phyloP scores from a whole-genome alignment of 2,888 invertebrate genomes.

The Ophioninae sp. region DNA sequence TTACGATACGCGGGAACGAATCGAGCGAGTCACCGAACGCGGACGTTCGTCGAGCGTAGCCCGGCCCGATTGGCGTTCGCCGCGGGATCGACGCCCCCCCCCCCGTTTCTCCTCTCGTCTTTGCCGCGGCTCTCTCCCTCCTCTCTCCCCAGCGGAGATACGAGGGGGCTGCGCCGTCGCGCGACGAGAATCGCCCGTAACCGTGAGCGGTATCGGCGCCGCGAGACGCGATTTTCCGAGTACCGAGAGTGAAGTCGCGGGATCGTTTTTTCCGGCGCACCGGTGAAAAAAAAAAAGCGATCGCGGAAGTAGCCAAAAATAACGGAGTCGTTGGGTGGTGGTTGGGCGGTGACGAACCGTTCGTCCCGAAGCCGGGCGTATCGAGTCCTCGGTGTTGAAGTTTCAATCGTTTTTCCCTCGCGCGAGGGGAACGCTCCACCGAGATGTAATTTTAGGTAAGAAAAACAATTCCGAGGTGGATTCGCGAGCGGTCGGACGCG shows the following conservation, averaged over 20 bases:
- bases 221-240: constrained; percentile 1
- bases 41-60: constrained; percentile 7
- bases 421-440: not conserved
- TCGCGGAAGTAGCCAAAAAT: no score
- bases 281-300: no score
- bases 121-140: not conserved
- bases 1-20: constrained; percentile 1
- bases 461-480: not conserved
- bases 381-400: no score
- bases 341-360: no score
- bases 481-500: not conserved
- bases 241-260: no score
- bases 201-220: constrained; percentile 21
- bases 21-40: not conserved
- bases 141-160: no score
- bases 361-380: no score
- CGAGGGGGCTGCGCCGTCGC: constrained; percentile 41
- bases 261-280: no score
- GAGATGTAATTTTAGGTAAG: not conserved
- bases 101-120: constrained; percentile 22
- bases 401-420: not conserved
- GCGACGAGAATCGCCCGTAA: constrained; percentile 33
- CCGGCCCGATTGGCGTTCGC: not conserved
- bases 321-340: no score
- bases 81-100: not conserved